Conservation (phyloP, 2,113 vertebrate genomes). For the Pitta sordida region DNA sequence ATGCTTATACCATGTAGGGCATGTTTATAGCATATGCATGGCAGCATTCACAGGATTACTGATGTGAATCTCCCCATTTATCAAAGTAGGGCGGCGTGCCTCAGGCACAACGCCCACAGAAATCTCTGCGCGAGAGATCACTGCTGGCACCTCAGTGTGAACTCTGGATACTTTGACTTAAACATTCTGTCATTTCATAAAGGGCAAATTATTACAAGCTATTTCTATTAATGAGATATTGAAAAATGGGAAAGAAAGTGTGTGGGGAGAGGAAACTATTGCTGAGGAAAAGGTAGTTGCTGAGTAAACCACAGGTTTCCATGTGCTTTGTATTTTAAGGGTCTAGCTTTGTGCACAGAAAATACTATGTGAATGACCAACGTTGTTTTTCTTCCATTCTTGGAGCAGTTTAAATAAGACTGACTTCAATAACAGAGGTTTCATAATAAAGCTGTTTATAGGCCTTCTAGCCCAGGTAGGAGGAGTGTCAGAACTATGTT, state of each 20-base stretch:
- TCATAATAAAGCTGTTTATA: not conserved
- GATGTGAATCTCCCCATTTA: constrained; percentile 9
- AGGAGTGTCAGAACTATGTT: rapidly evolving
- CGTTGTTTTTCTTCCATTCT: not conserved
- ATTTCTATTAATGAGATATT: not conserved
- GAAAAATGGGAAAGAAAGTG: not conserved
- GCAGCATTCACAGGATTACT: not conserved
- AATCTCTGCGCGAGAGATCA: not conserved
- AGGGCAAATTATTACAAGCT: not conserved
- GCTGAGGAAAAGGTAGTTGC: not conserved
- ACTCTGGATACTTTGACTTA: not conserved
- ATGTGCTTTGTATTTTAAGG: not conserved
- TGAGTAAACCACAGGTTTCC: not conserved
- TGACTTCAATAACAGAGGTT: not conserved
- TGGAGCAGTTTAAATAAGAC: not conserved
- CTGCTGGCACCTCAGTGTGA: not conserved
- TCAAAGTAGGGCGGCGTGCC: not conserved
- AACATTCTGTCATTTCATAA: not conserved
- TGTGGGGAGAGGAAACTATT: not conserved
- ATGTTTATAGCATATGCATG: not conserved
- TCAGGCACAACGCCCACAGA: not conserved
- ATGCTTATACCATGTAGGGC: not conserved
- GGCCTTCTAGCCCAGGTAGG: not conserved
- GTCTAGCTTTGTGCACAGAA: not conserved
- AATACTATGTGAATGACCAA: not conserved